A percentile compares a stretch with the other conserved stretches of the same genome.
phyloP scores from a whole-genome alignment of 2,797 vertebrate species.

The Poecile montanus region DNA sequence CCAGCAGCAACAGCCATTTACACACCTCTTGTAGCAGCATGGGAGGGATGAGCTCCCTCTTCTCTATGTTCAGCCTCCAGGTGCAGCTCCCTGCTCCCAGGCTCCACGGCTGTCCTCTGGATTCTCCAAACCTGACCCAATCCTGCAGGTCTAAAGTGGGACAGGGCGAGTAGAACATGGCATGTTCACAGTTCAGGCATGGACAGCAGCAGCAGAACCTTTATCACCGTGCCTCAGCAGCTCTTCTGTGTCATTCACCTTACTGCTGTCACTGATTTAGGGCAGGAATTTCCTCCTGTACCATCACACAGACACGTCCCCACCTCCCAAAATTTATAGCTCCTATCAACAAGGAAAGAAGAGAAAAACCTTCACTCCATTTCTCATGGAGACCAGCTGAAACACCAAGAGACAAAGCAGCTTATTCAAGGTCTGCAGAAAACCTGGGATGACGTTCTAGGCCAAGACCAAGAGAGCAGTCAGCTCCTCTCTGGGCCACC shows the following conservation, averaged over 20 bases:
- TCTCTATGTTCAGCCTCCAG: background rate
- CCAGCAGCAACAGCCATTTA: background rate
- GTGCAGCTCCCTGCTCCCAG: background rate
- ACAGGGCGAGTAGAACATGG: accelerated
- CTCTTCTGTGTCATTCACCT: accelerated
- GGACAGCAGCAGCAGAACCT: background rate
- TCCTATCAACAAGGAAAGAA: background rate
- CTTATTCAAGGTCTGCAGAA: background rate
- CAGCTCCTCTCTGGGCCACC: background rate
- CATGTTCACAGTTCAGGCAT: background rate
- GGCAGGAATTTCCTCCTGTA: background rate
- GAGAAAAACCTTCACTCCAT: background rate
- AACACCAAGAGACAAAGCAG: background rate
- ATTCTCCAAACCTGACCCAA: background rate
- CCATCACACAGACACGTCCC: background rate
- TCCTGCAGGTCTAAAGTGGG: background rate
- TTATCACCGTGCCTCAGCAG: background rate
- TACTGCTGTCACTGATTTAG: background rate
- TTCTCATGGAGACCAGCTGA: background rate
- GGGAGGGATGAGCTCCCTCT: background rate
- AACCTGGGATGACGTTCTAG: background rate
- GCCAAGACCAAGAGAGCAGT: background rate
- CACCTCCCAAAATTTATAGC: background rate
- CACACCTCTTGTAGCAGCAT: background rate
- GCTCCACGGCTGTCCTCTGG: background rate